Percentiles rank a stretch among this genome's conserved stretches.
Evolutionary conservation across 2,797 vertebrate genomes (phyloP).

Genomic region (Heterohyrax brucei): DNA sequence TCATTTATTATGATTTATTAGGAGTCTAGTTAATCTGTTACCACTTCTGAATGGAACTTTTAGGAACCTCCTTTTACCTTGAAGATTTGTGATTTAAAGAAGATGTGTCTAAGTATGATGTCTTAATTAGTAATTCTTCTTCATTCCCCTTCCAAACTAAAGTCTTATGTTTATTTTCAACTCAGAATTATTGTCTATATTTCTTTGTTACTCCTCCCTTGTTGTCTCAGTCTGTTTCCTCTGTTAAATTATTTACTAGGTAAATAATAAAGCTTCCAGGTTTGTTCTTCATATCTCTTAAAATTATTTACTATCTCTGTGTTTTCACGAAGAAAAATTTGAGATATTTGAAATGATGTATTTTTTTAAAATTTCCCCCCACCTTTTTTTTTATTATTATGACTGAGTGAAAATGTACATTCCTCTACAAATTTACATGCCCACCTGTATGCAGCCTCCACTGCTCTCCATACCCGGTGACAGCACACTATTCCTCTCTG

Average conservation of each 20-base stretch:
- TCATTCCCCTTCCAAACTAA: neutral
- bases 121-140: neutral
- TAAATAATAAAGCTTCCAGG: neutral
- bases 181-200: neutral
- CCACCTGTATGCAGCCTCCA: no score
- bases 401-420: no score
- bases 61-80: neutral
- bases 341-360: neutral
- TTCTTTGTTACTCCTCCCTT: neutral
- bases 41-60: neutral
- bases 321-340: neutral
- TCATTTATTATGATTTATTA: neutral
- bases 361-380: neutral
- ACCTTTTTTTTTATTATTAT: no score
- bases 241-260: neutral
- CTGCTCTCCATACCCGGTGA: no score
- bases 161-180: neutral
- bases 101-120: neutral
- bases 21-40: neutral
- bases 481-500: no score
- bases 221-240: neutral
- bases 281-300: neutral
- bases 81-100: neutral
- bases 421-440: no score
- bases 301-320: neutral